Evolutionary conservation across 2,113 vertebrate genomes (phyloP), one percentile per base, ranked within the genome.

Genomic region (Hyaena hyaena): DNA sequence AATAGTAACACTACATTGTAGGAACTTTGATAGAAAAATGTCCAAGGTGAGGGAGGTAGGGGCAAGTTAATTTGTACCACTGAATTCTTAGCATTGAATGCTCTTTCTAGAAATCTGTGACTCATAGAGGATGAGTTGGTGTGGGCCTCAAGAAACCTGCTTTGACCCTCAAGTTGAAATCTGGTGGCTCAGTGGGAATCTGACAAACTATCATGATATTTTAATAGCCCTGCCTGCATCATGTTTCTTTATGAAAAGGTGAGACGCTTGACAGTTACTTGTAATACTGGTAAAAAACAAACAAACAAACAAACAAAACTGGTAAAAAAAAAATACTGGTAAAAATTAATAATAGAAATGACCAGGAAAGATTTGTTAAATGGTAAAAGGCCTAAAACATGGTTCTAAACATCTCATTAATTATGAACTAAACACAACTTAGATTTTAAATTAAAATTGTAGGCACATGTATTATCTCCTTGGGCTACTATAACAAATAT

Each of bases 261-360:
- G 21, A 79, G 81, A 83, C 43, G 85, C 43, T 71, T 73, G 66
- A 53, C 39, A n/a, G 39, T 68, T 55, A 53, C 66, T 48, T 93
- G 45, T 79, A 68, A 77, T 23, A 7, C 2, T 83, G 50, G 55
- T 80, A 74, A 97, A 39, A 39, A 39, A 39, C 35, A 39, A 39
- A 39, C 0, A 39, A 39, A 39, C 2, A 39, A 39, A 39, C 3
- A 39, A 39, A 39, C 3, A 39, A 3, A 39, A 39, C 39, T 39
- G 39, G 39, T 39, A 39, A 39, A 39, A 39, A 39, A 39, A 39
- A 39, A 68, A 77, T 28, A 7, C 2, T 83, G 50, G 55, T 80
- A 74, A 97, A 55, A 28, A 63, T 74, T 93, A 83, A 43, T 61
- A 88, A 91, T 73, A 76, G 88, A 74, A 55, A 76, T 39, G 55